Evolutionary conservation across 2,113 vertebrate species (phyloP).

Genomic region (Beaufortia kweichowensis): DNA sequence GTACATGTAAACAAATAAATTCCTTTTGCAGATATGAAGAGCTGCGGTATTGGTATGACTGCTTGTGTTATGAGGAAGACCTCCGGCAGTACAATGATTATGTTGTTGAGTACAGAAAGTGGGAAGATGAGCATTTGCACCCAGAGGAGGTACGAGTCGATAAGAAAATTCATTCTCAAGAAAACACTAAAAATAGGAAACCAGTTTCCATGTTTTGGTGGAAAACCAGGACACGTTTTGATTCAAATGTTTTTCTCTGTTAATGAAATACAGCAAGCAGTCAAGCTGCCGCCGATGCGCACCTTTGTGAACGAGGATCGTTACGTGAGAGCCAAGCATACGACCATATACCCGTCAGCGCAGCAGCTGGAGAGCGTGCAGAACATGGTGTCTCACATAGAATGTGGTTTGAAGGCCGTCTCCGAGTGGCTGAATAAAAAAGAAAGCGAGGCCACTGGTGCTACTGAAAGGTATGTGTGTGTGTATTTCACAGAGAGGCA

Average conservation of each 20-base stretch:
- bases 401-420: slow-evolving; percentile 87
- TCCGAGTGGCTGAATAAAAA: slow-evolving; percentile 88
- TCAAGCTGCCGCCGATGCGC: slow-evolving; percentile 73
- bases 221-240: no score
- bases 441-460: slow-evolving; percentile 66
- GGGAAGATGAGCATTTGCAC: slow-evolving; percentile 57
- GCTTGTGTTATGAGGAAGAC: slow-evolving; percentile 75
- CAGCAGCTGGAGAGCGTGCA: slow-evolving; percentile 93
- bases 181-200: no score
- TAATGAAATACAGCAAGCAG: background rate
- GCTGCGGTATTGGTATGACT: slow-evolving; percentile 78
- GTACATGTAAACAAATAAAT: no score
- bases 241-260: no score
- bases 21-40: slow-evolving; percentile 72
- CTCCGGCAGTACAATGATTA: slow-evolving; percentile 73
- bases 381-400: slow-evolving; percentile 91
- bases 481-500: background rate
- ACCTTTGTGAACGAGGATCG: slow-evolving; percentile 89
- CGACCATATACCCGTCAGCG: slow-evolving; percentile 90
- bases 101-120: slow-evolving; percentile 64
- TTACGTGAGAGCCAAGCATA: slow-evolving; percentile 94
- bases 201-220: no score
- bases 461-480: slow-evolving; percentile 70
- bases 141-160: slow-evolving; percentile 41
- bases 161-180: no score